Conservation (phyloP, 2,797 vertebrate genomes). For the Borostomias antarcticus region DNA sequence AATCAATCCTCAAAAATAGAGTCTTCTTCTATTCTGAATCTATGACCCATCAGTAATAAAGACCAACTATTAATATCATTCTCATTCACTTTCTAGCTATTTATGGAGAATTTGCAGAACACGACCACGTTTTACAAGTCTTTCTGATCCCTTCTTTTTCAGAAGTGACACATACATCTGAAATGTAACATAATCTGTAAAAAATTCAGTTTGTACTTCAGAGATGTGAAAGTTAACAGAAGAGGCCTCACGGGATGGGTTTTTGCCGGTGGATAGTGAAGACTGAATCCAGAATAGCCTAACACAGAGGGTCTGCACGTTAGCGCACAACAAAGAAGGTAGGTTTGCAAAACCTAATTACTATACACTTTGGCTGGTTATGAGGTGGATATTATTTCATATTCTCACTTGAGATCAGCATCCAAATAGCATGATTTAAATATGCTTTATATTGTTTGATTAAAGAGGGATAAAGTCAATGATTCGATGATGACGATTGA, state of each 20-base stretch:
- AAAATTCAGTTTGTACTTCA: slow-evolving; percentile 60
- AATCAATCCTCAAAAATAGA: too few species aligned
- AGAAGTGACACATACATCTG: slow-evolving; percentile 68
- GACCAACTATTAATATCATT: too few species aligned
- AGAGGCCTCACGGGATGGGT: slow-evolving; percentile 52
- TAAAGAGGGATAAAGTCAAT: background rate
- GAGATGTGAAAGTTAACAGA: slow-evolving; percentile 39
- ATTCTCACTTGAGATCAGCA: background rate
- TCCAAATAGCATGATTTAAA: background rate
- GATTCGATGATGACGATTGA: background rate
- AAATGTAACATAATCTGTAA: slow-evolving; percentile 76
- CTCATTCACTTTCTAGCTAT: too few species aligned
- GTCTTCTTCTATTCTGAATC: too few species aligned
- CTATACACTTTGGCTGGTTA: too few species aligned
- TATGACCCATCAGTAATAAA: too few species aligned
- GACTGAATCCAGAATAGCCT: slow-evolving; percentile 42
- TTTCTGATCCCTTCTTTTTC: slow-evolving; percentile 38
- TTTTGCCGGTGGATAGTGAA: slow-evolving; percentile 39
- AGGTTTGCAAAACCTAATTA: slow-evolving; percentile 30
- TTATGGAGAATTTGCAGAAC: background rate
- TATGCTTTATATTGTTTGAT: background rate
- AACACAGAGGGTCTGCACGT: slow-evolving; percentile 12
- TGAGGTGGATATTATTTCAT: background rate
- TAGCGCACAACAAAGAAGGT: slow-evolving; percentile 53
- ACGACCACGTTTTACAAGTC: slow-evolving; percentile 33